Percentiles rank a stretch among this genome's conserved stretches.
phyloP scores from a whole-genome alignment of 2,888 invertebrate genomes.

The Hypomecis punctinalis region DNA sequence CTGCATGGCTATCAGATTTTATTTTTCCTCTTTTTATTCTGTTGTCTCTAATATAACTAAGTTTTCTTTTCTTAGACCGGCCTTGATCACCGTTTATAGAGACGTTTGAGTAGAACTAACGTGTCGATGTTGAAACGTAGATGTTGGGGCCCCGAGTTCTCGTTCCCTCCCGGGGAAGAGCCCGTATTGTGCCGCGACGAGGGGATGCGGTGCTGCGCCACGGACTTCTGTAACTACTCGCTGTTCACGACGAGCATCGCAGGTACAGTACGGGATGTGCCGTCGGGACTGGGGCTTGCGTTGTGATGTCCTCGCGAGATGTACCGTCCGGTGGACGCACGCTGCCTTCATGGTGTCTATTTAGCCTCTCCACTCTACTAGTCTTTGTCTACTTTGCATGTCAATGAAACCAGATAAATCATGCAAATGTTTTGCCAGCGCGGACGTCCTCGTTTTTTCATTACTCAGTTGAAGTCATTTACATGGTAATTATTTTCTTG shows the following conservation, averaged over 20 bases:
- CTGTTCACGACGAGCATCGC: slow-evolving; percentile 55
- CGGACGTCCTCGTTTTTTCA: slow-evolving; percentile 37
- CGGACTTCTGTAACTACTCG: slow-evolving; percentile 88
- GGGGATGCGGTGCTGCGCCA: slow-evolving; percentile 86
- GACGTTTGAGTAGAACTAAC: slow-evolving; percentile 55
- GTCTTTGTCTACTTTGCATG: slow-evolving; percentile 52
- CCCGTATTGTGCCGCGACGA: slow-evolving; percentile 86
- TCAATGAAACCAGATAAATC: slow-evolving; percentile 46
- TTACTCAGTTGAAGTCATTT: slow-evolving; percentile 16
- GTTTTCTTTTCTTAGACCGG: slow-evolving; percentile 74
- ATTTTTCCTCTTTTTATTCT: slow-evolving; percentile 55
- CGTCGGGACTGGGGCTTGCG: slow-evolving; percentile 72
- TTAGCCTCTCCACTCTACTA: slow-evolving; percentile 17
- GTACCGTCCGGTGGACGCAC: slow-evolving; percentile 48
- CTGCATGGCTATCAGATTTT: slow-evolving; percentile 72
- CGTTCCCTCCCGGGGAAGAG: slow-evolving; percentile 86
- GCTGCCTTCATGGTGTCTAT: slow-evolving; percentile 45
- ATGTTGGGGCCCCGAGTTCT: slow-evolving; percentile 85
- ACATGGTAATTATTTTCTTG: background rate
- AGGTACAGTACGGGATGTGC: slow-evolving; percentile 76
- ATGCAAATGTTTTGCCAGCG: slow-evolving; percentile 38
- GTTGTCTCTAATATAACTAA: slow-evolving; percentile 71
- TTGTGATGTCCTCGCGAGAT: slow-evolving; percentile 73
- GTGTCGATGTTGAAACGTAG: slow-evolving; percentile 76
- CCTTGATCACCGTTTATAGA: slow-evolving; percentile 75